phyloP scores from a whole-genome alignment of 2,797 vertebrate genomes.

The Oreochromis mossambicus region DNA sequence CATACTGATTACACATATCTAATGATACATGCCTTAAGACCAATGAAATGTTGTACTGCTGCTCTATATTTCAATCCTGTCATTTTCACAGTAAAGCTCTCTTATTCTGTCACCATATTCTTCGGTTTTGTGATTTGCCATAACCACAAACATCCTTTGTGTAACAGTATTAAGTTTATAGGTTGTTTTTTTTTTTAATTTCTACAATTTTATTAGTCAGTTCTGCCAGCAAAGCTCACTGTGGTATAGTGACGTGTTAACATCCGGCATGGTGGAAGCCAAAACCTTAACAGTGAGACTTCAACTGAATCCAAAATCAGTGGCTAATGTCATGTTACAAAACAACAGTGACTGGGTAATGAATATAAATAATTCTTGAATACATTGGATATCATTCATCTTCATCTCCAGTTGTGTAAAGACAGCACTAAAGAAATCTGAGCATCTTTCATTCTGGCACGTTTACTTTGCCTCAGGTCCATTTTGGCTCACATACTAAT shows the following conservation, averaged over 20 bases:
- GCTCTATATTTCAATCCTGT: background rate
- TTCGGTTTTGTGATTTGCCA: background rate
- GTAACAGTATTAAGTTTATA: background rate
- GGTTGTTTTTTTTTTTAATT: background rate
- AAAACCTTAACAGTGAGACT: background rate
- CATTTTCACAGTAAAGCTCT: background rate
- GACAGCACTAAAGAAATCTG: background rate
- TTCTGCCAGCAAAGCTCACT: background rate
- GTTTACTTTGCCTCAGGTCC: background rate
- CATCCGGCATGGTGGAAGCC: background rate
- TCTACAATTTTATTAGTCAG: background rate
- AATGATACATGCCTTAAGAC: background rate
- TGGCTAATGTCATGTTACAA: background rate
- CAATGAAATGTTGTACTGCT: background rate
- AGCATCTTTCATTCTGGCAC: background rate
- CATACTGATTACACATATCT: background rate
- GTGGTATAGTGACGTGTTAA: background rate
- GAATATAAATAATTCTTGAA: background rate
- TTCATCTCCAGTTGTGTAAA: background rate
- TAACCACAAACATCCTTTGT: background rate
- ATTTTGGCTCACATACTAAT: background rate
- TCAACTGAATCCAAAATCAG: background rate
- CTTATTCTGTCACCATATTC: background rate
- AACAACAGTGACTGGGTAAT: background rate
- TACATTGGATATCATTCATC: background rate